phyloP scores from a whole-genome alignment of 2,888 invertebrate genomes.

The Panzeria rudis region DNA sequence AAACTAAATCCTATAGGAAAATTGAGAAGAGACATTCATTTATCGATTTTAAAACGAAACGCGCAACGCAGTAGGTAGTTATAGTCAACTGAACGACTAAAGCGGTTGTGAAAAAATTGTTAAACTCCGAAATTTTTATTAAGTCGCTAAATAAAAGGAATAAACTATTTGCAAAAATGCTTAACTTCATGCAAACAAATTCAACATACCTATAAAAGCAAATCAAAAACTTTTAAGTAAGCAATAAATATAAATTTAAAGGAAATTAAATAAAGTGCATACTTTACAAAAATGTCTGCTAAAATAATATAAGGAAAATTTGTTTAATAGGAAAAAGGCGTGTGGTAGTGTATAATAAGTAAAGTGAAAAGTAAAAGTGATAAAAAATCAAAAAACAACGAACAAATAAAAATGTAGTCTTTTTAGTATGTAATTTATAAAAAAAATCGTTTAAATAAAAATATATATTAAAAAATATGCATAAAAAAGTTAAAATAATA shows the following conservation, averaged over 20 bases:
- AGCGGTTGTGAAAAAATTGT: slow-evolving; percentile 65
- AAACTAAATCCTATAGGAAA: slow-evolving; percentile 56
- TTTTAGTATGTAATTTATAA: not conserved
- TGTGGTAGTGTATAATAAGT: slow-evolving; percentile 43
- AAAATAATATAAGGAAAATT: slow-evolving; percentile 22
- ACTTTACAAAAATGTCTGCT: slow-evolving; percentile 50
- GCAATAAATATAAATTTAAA: slow-evolving; percentile 42
- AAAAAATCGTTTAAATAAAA: slow-evolving; percentile 18
- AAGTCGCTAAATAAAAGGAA: slow-evolving; percentile 20
- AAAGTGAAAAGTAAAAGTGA: slow-evolving; percentile 71
- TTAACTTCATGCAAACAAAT: slow-evolving; percentile 34
- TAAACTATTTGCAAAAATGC: slow-evolving; percentile 34
- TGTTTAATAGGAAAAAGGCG: slow-evolving; percentile 61
- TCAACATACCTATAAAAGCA: slow-evolving; percentile 19
- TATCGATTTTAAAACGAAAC: slow-evolving; percentile 71
- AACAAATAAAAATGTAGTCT: slow-evolving; percentile 35
- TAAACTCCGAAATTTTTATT: slow-evolving; percentile 11
- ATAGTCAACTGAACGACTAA: slow-evolving; percentile 50
- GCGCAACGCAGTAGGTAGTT: slow-evolving; percentile 68
- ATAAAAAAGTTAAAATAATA: slow-evolving; percentile 9
- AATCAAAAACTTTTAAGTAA: slow-evolving; percentile 44
- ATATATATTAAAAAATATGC: not conserved
- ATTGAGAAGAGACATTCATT: slow-evolving; percentile 56
- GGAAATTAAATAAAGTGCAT: slow-evolving; percentile 47
- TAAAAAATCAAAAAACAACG: slow-evolving; percentile 43